Evolutionary conservation across 2,888 invertebrate species (phyloP).

Genomic region (Pterobdella sp.): DNA sequence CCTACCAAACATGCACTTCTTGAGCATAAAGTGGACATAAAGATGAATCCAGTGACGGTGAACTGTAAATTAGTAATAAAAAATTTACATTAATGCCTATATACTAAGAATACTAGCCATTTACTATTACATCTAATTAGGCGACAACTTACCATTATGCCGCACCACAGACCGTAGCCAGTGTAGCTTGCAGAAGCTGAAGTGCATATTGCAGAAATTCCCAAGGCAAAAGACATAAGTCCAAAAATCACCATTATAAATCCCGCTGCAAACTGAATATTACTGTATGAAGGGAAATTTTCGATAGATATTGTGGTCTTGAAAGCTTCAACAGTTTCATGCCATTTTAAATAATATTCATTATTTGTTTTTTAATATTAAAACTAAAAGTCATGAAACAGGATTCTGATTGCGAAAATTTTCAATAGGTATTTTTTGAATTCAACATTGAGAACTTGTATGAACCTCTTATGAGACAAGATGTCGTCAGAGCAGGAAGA

Average conservation of each 20-base stretch:
- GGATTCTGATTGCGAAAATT: no score
- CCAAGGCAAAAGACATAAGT: slow-evolving; percentile 27
- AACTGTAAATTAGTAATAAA: not conserved
- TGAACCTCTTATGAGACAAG: no score
- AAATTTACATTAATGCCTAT: not conserved
- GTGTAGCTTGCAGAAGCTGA: slow-evolving; percentile 22
- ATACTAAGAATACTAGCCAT: not conserved
- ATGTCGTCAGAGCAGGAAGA: slow-evolving; percentile 6
- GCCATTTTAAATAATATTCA: no score
- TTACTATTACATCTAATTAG: not conserved
- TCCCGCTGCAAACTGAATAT: no score
- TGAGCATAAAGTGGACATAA: not conserved
- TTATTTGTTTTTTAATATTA: no score
- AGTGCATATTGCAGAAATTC: slow-evolving; percentile 29
- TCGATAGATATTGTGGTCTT: no score
- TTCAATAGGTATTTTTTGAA: no score
- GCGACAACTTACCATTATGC: slow-evolving; percentile 24
- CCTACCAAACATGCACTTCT: slow-evolving; percentile 18
- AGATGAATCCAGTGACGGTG: slow-evolving; percentile 1
- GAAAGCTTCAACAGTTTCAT: no score
- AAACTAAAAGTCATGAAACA: no score
- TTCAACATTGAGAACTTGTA: no score
- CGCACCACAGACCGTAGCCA: slow-evolving; percentile 31
- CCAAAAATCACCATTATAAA: slow-evolving; percentile 23
- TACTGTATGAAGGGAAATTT: no score